Base-by-base conservation (phyloP, 2,797 vertebrate genomes). In the Borostomias antarcticus region DNA sequence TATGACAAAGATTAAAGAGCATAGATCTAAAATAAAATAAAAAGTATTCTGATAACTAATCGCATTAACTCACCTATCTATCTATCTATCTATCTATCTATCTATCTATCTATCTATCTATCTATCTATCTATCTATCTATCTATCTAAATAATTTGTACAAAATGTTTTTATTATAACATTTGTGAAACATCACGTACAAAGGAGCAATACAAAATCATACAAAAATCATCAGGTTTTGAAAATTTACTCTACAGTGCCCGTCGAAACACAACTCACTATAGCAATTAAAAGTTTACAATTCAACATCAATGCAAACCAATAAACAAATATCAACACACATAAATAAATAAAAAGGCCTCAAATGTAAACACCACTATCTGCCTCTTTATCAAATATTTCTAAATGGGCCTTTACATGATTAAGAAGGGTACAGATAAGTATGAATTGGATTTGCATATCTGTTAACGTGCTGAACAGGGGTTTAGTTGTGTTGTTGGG, bases 111-210 rank as follows among this genome's bases (percentile, higher is more conserved):
- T 45, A 45, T 45, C 5, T 45, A 45, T 45, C 5, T 45, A 45
- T 45, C 5, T 45, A 9, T 45, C 4, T 35, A 35, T 35, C 9
- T 4, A 4, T 35, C n/a, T n/a, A n/a, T n/a, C n/a, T n/a, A n/a
- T n/a, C n/a, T n/a, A n/a, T n/a, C n/a, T n/a, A n/a, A n/a, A 9
- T 35, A 35, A 35, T 15, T 28, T 26, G 5, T 5, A 26, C 15
- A 35, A 53, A 21, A 30, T 9, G 26, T 26, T 66, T 66, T 66
- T 23, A 47, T 25, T 29, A 48, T n/a, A 35, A 58, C 15, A 33
- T 21, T 57, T 48, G 45, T 48, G 2, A 45, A 48, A 32, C 21
- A n/a, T 48, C 40, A 48, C 6, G 33, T 26, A 59, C 52, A 64
- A n/a, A n/a, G n/a, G 19, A 33, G n/a, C 32, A 62, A 48, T 50